Conservation (phyloP, 2,113 vertebrate species). For the Cyprinodon brontotheroides region DNA sequence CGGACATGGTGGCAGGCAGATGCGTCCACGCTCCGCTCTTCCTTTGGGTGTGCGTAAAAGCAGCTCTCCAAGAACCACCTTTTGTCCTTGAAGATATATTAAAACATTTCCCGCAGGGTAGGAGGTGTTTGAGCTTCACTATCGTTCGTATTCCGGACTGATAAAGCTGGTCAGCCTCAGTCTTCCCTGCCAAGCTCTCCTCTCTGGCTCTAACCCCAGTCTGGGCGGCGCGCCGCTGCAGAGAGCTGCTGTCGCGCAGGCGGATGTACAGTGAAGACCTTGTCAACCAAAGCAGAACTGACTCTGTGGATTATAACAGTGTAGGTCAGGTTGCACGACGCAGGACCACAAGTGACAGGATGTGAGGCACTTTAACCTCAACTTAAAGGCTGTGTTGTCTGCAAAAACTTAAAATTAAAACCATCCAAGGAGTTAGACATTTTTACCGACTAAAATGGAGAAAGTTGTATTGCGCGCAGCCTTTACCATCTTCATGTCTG, state of each 20-base stretch:
- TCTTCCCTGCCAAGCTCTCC: conserved; percentile 18
- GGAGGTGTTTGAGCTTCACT: neutral
- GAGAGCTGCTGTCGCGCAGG: conserved; percentile 15
- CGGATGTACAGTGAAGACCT: conserved; percentile 36
- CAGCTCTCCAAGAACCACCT: conserved; percentile 19
- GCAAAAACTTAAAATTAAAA: neutral
- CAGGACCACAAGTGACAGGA: neutral
- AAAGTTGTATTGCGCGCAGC: too few relatives aligned
- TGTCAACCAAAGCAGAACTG: conserved; percentile 34
- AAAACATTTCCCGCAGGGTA: neutral
- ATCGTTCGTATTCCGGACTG: neutral
- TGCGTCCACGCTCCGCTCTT: neutral
- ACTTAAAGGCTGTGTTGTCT: neutral
- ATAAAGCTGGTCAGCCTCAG: neutral
- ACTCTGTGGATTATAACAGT: conserved; percentile 41
- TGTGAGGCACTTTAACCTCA: neutral
- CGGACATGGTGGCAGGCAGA: conserved; percentile 68
- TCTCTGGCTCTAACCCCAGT: neutral
- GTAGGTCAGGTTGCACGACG: conserved; percentile 11
- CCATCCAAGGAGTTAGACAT: too few relatives aligned
- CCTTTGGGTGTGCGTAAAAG: conserved; percentile 42
- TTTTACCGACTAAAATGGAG: too few relatives aligned
- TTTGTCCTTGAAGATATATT: conserved; percentile 11
- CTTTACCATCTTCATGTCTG: too few relatives aligned
- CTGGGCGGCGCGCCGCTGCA: conserved; percentile 12